phyloP scores from a whole-genome alignment of 2,888 invertebrate species.

The Callosobruchus maculatus region DNA sequence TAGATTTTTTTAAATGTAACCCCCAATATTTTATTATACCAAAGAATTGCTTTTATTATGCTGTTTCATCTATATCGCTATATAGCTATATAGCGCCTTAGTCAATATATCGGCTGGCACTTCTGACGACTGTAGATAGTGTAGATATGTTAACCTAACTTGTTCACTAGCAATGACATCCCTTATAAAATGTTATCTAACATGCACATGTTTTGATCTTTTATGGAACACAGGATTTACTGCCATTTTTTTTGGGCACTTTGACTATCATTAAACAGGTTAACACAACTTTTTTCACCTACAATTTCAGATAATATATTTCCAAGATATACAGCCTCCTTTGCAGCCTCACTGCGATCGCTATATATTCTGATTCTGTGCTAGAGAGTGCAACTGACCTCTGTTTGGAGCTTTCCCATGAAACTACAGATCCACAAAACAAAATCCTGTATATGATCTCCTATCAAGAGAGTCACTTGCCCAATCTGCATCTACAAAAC shows the following conservation, averaged over 20 bases:
- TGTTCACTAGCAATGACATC: too few species aligned
- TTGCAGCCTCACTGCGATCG: slow-evolving; percentile 24
- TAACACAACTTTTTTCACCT: slow-evolving; percentile 2
- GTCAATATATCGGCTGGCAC: too few species aligned
- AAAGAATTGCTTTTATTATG: too few species aligned
- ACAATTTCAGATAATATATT: slow-evolving; percentile 15
- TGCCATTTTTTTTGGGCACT: slow-evolving; percentile 19
- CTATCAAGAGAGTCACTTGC: slow-evolving; percentile 3
- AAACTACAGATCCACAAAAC: slow-evolving; percentile 25
- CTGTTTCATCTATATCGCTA: too few species aligned
- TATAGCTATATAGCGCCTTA: too few species aligned
- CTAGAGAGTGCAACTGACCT: slow-evolving; percentile 30
- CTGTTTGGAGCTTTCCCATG: slow-evolving; percentile 32
- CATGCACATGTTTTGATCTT: too few species aligned
- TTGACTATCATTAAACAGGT: slow-evolving; percentile 21
- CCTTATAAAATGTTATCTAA: too few species aligned
- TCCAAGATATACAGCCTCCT: slow-evolving; percentile 25
- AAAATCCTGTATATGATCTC: slow-evolving; percentile 40
- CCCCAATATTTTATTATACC: too few species aligned
- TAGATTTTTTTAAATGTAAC: too few species aligned
- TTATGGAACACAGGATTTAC: slow-evolving; percentile 19
- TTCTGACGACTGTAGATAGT: too few species aligned
- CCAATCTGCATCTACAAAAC: slow-evolving; percentile 24
- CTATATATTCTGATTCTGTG: slow-evolving; percentile 32
- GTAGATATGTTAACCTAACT: too few species aligned